phyloP scores from a whole-genome alignment of 2,888 invertebrate genomes.

The Philonicus albiceps region DNA sequence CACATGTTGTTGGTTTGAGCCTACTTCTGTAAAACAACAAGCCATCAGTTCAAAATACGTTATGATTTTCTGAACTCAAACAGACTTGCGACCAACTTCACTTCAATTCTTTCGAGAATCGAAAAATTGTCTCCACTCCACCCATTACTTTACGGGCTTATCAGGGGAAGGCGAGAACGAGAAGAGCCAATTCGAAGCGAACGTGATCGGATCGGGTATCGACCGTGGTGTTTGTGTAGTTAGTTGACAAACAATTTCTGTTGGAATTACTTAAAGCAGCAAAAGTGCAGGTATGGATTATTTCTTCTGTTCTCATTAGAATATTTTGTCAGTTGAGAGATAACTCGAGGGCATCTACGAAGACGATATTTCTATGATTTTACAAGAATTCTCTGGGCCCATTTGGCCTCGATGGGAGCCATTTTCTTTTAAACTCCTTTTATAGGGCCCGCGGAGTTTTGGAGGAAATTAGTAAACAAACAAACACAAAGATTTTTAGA shows the following conservation, averaged over 20 bases:
- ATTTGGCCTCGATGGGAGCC: not conserved
- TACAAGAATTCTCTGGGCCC: not conserved
- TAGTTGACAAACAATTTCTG: not conserved
- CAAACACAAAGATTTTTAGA: not conserved
- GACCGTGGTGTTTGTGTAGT: not conserved
- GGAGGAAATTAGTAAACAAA: not conserved
- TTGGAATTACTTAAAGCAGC: not conserved
- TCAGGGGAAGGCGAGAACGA: not conserved
- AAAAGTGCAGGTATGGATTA: not conserved
- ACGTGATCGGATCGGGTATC: not conserved
- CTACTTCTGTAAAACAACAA: not conserved
- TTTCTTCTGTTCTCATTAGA: not conserved
- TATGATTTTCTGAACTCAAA: not conserved
- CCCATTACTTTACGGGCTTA: not conserved
- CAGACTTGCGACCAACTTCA: not conserved
- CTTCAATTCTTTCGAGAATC: not conserved
- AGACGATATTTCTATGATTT: not conserved
- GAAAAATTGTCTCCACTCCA: not conserved
- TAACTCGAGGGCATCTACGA: not conserved
- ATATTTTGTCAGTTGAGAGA: not conserved
- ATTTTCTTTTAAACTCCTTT: not conserved
- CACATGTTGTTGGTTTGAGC: too few relatives aligned
- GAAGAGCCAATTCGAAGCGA: not conserved
- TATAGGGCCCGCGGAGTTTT: not conserved
- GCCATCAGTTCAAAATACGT: not conserved